Conservation (phyloP, 2,113 vertebrate species). For the Nothobranchius kuhntae region DNA sequence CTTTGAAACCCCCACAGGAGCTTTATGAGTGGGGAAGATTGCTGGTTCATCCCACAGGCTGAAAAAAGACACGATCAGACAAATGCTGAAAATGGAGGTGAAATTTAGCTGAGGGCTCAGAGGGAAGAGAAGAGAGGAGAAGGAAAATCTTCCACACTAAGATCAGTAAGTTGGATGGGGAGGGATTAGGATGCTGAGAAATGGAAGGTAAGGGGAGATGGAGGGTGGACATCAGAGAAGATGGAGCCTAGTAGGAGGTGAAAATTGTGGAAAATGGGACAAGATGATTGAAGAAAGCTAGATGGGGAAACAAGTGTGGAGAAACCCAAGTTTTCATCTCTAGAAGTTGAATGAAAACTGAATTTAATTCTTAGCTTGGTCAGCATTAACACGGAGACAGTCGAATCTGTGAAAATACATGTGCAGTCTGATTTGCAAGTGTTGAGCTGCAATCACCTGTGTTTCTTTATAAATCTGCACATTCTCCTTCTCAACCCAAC, state of each 20-base stretch:
- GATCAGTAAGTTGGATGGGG: neutral
- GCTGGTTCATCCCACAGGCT: slow-evolving; percentile 44
- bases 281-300: slow-evolving; percentile 17
- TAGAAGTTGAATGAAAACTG: neutral
- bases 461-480: no score
- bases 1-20: slow-evolving; percentile 63
- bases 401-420: neutral
- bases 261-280: slow-evolving; percentile 2
- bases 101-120: slow-evolving; percentile 32
- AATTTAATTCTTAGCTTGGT: neutral
- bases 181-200: slow-evolving; percentile 15
- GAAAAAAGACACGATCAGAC: slow-evolving; percentile 49
- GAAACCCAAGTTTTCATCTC: neutral
- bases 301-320: slow-evolving; percentile 19
- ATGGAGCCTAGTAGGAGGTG: neutral
- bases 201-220: slow-evolving; percentile 19
- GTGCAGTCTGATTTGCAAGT: no score
- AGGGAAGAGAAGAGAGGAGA: slow-evolving; percentile 1
- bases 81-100: slow-evolving; percentile 36
- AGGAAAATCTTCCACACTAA: slow-evolving; percentile 5
- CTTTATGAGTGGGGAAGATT: slow-evolving; percentile 50
- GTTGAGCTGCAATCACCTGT: no score
- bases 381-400: neutral
- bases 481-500: neutral
- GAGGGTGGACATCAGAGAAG: slow-evolving; percentile 13